Conservation (phyloP, 2,888 invertebrate species). For the Zeuzera pyrina region DNA sequence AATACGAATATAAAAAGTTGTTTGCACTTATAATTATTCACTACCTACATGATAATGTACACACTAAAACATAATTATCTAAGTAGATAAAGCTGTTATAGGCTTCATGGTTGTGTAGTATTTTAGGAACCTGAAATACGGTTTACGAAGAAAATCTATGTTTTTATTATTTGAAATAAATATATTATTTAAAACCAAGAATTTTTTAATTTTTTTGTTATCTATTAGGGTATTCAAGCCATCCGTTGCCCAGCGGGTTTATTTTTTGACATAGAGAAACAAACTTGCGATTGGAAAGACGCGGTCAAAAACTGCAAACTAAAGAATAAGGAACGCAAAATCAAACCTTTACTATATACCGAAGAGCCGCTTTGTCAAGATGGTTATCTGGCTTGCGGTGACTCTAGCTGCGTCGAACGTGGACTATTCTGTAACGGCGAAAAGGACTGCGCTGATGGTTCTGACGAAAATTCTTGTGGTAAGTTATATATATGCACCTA, state of each 20-base stretch:
- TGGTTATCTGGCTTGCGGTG: conserved; percentile 90
- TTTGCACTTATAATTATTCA: no score
- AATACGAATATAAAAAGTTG: no score
- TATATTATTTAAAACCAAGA: not conserved
- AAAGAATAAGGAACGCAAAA: conserved; percentile 90
- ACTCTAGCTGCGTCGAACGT: conserved; percentile 88
- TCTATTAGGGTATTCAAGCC: conserved; percentile 87
- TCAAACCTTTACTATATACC: conserved; percentile 89
- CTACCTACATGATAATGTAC: no score
- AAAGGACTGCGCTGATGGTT: conserved; percentile 90
- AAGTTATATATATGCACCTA: no score
- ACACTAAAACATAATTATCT: no score
- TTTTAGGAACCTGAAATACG: no score
- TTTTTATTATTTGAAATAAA: no score
- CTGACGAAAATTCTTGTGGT: conserved; percentile 94
- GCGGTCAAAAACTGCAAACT: conserved; percentile 94
- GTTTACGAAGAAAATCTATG: no score
- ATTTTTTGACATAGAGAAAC: conserved; percentile 94
- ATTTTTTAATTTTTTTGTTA: conserved; percentile 1
- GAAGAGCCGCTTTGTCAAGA: conserved; percentile 93
- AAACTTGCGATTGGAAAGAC: conserved; percentile 95
- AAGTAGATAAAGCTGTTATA: no score
- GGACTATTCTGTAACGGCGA: conserved; percentile 95
- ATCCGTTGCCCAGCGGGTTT: conserved; percentile 94
- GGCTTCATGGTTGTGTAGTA: no score